Conservation (phyloP, 2,113 vertebrate species). For the Centropristis striata region DNA sequence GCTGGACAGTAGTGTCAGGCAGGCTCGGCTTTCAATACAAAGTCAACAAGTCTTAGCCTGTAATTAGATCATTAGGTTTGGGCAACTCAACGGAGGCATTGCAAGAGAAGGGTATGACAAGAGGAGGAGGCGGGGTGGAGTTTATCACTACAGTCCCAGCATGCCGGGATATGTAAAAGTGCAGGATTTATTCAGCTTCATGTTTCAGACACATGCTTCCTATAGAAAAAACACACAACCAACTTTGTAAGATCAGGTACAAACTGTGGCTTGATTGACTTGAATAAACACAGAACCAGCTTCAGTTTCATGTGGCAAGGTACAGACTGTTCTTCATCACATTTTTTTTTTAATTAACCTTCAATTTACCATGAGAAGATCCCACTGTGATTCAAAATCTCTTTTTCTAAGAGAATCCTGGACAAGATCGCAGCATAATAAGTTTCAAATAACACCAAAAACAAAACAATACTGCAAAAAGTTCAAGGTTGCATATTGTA, state of each 20-base stretch:
- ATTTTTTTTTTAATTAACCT: too few relatives aligned
- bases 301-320: neutral
- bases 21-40: constrained; percentile 71
- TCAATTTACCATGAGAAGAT: too few relatives aligned
- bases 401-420: too few relatives aligned
- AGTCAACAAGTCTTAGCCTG: constrained; percentile 82
- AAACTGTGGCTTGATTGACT: constrained; percentile 7
- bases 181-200: constrained; percentile 43
- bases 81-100: constrained; percentile 52
- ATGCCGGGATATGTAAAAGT: constrained; percentile 58
- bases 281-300: neutral
- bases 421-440: too few relatives aligned
- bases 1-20: constrained; percentile 67
- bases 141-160: constrained; percentile 51
- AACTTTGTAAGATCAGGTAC: neutral
- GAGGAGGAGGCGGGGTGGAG: constrained; percentile 53
- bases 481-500: too few relatives aligned
- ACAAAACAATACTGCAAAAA: too few relatives aligned
- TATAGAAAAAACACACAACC: constrained; percentile 20
- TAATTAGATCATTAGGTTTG: constrained; percentile 84
- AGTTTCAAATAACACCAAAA: too few relatives aligned
- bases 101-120: constrained; percentile 35
- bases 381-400: too few relatives aligned
- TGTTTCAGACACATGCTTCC: constrained; percentile 29
- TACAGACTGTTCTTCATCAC: neutral